Evolutionary conservation across 2,113 vertebrate species (phyloP), one percentile per base, ranked within the genome.

Genomic region (Gobiocypris rarus): DNA sequence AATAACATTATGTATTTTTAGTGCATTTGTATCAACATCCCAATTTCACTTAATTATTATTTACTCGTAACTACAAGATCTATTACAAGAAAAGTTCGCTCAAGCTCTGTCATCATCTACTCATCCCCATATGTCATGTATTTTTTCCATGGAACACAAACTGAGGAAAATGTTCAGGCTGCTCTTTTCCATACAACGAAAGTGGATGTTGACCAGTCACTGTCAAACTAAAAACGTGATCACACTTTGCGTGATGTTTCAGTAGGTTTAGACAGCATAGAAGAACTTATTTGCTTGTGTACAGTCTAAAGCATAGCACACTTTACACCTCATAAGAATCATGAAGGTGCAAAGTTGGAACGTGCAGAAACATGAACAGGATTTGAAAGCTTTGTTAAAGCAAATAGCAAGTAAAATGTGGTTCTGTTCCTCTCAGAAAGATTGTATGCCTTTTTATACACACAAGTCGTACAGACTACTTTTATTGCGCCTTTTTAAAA

Each of bases 1-100:
- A 65, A 65, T 80, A 22, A 80, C 24, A 22, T 63, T 65, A 58
- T 59, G 54, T 78, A 41, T 78, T 41, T 43, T 59, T 76, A 76
- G 26, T 56, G 74, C 50, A 56, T 56, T 56, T 71, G 69, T 24
- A 45, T 45, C 22, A 71, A 45, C 41, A 45, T 71, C 69, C 69
- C 69, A 14, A 45, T 45, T 71, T 71, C 69, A 71, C 41, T n/a
- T 71, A 45, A 71, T 71, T 45, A 71, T 71, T 71, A 71, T 71
- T 71, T 71, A 71, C 69, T n/a, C 11, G 45, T 43, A 71, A 71
- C 38, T 71, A 15, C 69, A 45, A 26, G 22, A 71, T 45, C 69
- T 22, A 45, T 71, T 24, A 24, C 5, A n/a, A 71, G 41, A 45
- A 71, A 45, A 24, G 69, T 45, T 45, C 10, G 11, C 58, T 59